Evolutionary conservation across 2,888 invertebrate genomes (phyloP).

Genomic region (Allacma fusca): DNA sequence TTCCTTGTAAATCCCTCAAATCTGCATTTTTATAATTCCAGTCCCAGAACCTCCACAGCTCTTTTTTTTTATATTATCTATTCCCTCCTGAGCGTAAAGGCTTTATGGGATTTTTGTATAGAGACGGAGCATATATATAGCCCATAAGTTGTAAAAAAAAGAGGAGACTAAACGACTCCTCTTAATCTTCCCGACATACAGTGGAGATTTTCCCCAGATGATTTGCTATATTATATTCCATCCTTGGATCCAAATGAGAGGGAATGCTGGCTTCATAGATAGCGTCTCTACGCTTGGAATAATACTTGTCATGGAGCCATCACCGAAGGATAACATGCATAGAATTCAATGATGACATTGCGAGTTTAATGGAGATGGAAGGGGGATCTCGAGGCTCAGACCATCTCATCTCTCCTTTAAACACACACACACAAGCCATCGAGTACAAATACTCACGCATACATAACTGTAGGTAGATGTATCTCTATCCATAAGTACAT

Average conservation of each 20-base stretch:
- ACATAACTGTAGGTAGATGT: too few relatives aligned
- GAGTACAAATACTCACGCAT: too few relatives aligned
- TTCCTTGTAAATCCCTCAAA: slow-evolving; percentile 7
- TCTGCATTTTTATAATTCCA: slow-evolving; percentile 13
- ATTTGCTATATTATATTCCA: not conserved
- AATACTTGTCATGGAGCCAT: slow-evolving; percentile 12
- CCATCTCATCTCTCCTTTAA: not conserved
- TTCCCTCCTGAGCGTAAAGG: too few relatives aligned
- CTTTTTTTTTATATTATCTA: not conserved
- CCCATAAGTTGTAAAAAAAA: not conserved
- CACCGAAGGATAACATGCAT: not conserved
- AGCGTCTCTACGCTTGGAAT: not conserved
- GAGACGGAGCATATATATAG: not conserved
- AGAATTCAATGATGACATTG: slow-evolving; percentile 16
- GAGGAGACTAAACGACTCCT: slow-evolving; percentile 16
- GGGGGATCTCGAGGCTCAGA: not conserved
- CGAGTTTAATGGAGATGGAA: not conserved
- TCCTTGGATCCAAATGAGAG: not conserved
- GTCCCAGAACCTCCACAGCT: not conserved
- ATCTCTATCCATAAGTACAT: too few relatives aligned
- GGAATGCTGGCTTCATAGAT: not conserved
- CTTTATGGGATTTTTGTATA: too few relatives aligned
- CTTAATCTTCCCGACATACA: not conserved
- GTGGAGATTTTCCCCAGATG: slow-evolving; percentile 12
- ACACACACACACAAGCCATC: not conserved